Evolutionary conservation across 2,797 vertebrate genomes (phyloP).

Genomic region (Cottoperca gobio): DNA sequence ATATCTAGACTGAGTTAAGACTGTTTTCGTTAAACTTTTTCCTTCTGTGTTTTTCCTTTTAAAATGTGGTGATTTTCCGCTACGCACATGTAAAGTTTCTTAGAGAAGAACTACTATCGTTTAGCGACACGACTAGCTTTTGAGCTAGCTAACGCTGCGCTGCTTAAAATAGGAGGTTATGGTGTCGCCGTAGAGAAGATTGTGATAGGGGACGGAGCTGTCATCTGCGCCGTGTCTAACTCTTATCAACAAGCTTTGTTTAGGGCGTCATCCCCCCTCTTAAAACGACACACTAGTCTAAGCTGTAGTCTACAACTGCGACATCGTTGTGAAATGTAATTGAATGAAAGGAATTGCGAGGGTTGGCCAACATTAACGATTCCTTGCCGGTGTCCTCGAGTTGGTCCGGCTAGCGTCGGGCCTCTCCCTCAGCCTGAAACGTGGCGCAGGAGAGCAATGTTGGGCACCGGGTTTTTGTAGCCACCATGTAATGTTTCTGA

Average conservation of each 20-base stretch:
- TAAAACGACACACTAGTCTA: accelerated
- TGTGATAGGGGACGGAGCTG: conserved; percentile 81
- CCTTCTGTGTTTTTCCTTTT: background rate
- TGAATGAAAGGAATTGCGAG: background rate
- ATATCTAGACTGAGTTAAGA: conserved; percentile 98
- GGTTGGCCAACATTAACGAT: background rate
- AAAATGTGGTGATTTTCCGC: background rate
- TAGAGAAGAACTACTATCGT: background rate
- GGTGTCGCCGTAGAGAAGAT: conserved; percentile 47
- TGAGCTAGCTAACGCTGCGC: conserved; percentile 69
- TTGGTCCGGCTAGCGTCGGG: conserved; percentile 68
- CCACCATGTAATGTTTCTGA: background rate
- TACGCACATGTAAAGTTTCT: conserved; percentile 46
- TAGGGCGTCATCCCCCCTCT: accelerated
- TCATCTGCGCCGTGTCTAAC: background rate
- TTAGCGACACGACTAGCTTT: conserved; percentile 44
- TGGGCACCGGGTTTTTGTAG: conserved; percentile 22
- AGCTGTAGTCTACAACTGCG: accelerated
- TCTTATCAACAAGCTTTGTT: accelerated
- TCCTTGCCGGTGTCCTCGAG: conserved; percentile 70
- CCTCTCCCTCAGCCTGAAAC: conserved; percentile 80
- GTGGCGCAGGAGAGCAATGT: conserved; percentile 82
- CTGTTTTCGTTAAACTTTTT: background rate
- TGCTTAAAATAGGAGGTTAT: conserved; percentile 79
- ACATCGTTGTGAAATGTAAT: accelerated